Base-by-base conservation (phyloP, 2,797 vertebrate genomes). In the Pangasius macronema region DNA sequence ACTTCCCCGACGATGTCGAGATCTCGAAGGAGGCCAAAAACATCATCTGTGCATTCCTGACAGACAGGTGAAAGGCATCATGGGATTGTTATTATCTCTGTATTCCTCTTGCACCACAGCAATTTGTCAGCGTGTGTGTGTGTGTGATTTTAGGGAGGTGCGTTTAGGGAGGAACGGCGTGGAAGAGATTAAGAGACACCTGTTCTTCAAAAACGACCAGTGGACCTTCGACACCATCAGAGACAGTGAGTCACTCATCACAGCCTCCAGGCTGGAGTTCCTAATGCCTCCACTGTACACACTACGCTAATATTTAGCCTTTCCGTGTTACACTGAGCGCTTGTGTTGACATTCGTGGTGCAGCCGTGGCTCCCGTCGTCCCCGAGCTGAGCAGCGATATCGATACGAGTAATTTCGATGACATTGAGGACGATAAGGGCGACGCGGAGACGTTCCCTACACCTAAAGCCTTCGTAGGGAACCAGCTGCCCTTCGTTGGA, bases 351-450 rank as follows among this genome's bases (percentile, higher is more conserved):
- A 10, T 59, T 63, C 46, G 55, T 24, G 16, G 22, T 61, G 36
- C 91, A 99, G 99, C 97, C 85, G 97, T 96, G 14, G 98, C 98
- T 87, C 98, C 99, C 11, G 98, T 99, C 89, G 98, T 99, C 80
- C 98, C 99, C 51, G 98, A 99, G 93, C 95, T 99, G 92, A 98
- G 97, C 95, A 99, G 98, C 89, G 99, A 99, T 93, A 97, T 98
- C 89, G 99, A 99, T 93, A 99, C 98, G 93, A 99, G 99, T 92
- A 99, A 99, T 93, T 99, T 99, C 91, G 99, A 99, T 85, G 98
- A 99, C 91, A 98, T 99, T 22, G 98, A 99, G 94, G 98, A 99
- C 0, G 97, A 98, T 93, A 99, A 98, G 95, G 97, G 98, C 90
- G 98, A 99, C 0, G 97, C 96, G 14, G 99, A 99, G 94, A 99